phyloP scores from a whole-genome alignment of 2,797 vertebrate genomes.

The Rhincodon typus region DNA sequence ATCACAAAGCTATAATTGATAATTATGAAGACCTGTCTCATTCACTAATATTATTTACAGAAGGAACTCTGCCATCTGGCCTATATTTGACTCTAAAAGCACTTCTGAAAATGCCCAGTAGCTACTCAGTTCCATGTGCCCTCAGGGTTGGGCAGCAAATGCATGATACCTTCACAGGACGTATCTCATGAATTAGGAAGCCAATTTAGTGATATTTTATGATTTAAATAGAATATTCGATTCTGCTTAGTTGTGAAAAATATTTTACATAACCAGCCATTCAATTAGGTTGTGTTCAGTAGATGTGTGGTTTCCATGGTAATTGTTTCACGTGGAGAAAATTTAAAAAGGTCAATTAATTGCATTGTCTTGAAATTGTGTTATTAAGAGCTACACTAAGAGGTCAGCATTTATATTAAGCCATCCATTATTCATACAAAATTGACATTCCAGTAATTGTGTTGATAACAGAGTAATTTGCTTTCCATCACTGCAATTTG shows the following conservation, averaged over 20 bases:
- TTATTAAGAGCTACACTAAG: neutral
- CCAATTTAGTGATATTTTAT: neutral
- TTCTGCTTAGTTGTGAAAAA: neutral
- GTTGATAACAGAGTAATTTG: neutral
- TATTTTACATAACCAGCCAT: neutral
- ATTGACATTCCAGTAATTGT: neutral
- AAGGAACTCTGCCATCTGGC: no score
- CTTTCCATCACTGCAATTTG: neutral
- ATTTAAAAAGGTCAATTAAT: neutral
- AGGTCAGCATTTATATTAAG: neutral
- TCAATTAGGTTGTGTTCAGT: neutral
- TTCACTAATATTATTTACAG: no score
- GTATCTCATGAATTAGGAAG: neutral
- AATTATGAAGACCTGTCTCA: no score
- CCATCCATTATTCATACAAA: neutral
- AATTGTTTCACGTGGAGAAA: neutral
- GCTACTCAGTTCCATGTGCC: no score
- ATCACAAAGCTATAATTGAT: no score
- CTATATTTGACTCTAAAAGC: no score
- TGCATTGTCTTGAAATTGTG: neutral
- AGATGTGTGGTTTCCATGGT: neutral
- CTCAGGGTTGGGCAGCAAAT: no score
- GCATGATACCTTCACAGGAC: no score
- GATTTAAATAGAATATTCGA: neutral
- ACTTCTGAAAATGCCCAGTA: no score